phyloP scores from a whole-genome alignment of 1,140 invertebrate genomes.

The Papilio polytes region DNA sequence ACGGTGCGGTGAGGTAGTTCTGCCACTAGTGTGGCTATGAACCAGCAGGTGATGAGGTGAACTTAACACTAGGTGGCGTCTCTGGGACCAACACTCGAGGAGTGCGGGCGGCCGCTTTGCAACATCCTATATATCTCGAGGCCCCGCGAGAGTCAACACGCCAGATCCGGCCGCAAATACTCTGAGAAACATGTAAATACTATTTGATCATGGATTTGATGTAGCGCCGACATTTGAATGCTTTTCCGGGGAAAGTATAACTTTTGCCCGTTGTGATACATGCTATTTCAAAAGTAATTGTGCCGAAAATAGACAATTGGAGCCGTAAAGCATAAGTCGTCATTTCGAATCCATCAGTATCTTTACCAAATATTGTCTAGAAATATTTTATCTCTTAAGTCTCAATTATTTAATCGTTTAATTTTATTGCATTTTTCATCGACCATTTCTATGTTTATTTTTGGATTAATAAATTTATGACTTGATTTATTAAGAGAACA shows the following conservation, averaged over 20 bases:
- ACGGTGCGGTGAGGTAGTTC: constrained; percentile 62
- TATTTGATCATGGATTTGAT: constrained; percentile 75
- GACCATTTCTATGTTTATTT: background rate
- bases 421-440: background rate
- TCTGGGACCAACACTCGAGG: constrained; percentile 66
- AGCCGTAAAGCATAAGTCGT: background rate
- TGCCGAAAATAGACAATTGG: background rate
- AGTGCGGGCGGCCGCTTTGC: constrained; percentile 57
- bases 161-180: constrained; percentile 72
- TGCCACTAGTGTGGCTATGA: constrained; percentile 78
- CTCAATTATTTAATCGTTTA: too few species aligned
- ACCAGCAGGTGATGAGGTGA: constrained; percentile 65
- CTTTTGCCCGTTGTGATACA: background rate
- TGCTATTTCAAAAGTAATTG: background rate
- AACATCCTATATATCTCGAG: constrained; percentile 69
- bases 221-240: constrained; percentile 50
- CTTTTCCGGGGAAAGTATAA: constrained; percentile 39
- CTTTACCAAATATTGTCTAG: too few species aligned
- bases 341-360: background rate
- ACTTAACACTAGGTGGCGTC: constrained; percentile 67
- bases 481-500: constrained; percentile 23
- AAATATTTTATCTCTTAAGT: too few species aligned
- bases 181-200: constrained; percentile 73
- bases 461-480: background rate
- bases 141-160: constrained; percentile 65